These are phyloP conservation scores for Betta splendens DNA, from an alignment of 2,797 vertebrate genomes.

Conservation along the genomic window DNA sequence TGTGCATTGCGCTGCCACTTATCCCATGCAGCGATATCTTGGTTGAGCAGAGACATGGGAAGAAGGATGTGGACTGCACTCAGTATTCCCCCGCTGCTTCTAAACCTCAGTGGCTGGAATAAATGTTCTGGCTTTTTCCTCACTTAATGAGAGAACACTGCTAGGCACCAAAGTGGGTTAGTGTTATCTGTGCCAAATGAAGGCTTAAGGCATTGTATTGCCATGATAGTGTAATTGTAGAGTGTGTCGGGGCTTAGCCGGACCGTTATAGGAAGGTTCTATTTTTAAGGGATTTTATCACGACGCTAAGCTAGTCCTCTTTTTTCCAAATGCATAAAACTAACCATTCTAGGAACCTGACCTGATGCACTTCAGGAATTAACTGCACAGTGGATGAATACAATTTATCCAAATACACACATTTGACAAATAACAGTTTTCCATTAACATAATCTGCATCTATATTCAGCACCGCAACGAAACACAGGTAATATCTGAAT, in stretches of 20 bases:
- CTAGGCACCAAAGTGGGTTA: slow-evolving; percentile 50
- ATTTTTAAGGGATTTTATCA: slow-evolving; percentile 39
- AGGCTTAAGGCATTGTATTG: slow-evolving; percentile 51
- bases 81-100: slow-evolving; percentile 60
- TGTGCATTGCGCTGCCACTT: slow-evolving; percentile 39
- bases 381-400: slow-evolving; percentile 17
- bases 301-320: slow-evolving; percentile 34
- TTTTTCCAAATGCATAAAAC: slow-evolving; percentile 34
- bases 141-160: slow-evolving; percentile 63
- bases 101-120: slow-evolving; percentile 60
- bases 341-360: slow-evolving; percentile 12
- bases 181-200: slow-evolving; percentile 67
- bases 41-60: slow-evolving; percentile 34
- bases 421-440: slow-evolving; percentile 19
- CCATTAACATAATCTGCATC: neutral
- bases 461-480: slow-evolving; percentile 18
- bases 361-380: slow-evolving; percentile 23
- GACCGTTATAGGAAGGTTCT: slow-evolving; percentile 24
- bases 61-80: slow-evolving; percentile 30
- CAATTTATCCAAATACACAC: slow-evolving; percentile 8
- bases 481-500: slow-evolving; percentile 24
- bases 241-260: slow-evolving; percentile 40
- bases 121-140: slow-evolving; percentile 60
- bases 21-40: slow-evolving; percentile 40
- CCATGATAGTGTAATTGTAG: slow-evolving; percentile 55